Percentiles rank a stretch among this genome's conserved stretches.
These are phyloP conservation scores for Acanthacorydalis orientalis DNA, from an alignment of 2,888 invertebrate genomes.

Conservation along the genomic window DNA sequence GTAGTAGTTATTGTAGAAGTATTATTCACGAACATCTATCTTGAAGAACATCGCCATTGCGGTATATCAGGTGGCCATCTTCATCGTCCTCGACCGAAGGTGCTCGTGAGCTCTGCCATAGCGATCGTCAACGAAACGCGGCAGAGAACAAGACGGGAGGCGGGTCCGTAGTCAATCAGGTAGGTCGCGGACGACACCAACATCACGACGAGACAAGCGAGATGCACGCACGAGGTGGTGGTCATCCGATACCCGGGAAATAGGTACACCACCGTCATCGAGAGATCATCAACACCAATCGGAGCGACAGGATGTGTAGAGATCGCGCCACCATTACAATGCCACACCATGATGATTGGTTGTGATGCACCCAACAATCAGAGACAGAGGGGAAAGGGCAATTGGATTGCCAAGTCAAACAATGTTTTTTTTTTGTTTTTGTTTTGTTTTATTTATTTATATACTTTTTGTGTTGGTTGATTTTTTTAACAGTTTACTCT, in stretches of 20 bases:
- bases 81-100: slow-evolving; percentile 97
- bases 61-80: slow-evolving; percentile 99
- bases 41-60: slow-evolving; percentile 96
- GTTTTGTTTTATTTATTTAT: slow-evolving; percentile 14
- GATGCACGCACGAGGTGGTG: slow-evolving; percentile 5
- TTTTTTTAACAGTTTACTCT: not conserved
- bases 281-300: slow-evolving; percentile 8
- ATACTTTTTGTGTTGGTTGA: slow-evolving; percentile 8
- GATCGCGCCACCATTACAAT: slow-evolving; percentile 35
- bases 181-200: slow-evolving; percentile 14
- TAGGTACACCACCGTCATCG: slow-evolving; percentile 11
- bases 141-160: slow-evolving; percentile 7
- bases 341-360: slow-evolving; percentile 24
- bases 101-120: slow-evolving; percentile 63
- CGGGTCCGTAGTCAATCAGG: slow-evolving; percentile 15
- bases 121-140: slow-evolving; percentile 14
- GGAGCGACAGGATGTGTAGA: slow-evolving; percentile 12
- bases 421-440: slow-evolving; percentile 14
- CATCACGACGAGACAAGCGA: slow-evolving; percentile 12
- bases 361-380: slow-evolving; percentile 42
- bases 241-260: slow-evolving; percentile 8
- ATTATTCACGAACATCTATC: slow-evolving; percentile 94
- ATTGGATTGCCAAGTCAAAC: slow-evolving; percentile 47
- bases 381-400: slow-evolving; percentile 46
- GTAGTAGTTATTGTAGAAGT: slow-evolving; percentile 17